A percentile compares a stretch with the other conserved stretches of the same genome.
phyloP scores from a whole-genome alignment of 2,113 vertebrate species.

The Syrrhaptes paradoxus region DNA sequence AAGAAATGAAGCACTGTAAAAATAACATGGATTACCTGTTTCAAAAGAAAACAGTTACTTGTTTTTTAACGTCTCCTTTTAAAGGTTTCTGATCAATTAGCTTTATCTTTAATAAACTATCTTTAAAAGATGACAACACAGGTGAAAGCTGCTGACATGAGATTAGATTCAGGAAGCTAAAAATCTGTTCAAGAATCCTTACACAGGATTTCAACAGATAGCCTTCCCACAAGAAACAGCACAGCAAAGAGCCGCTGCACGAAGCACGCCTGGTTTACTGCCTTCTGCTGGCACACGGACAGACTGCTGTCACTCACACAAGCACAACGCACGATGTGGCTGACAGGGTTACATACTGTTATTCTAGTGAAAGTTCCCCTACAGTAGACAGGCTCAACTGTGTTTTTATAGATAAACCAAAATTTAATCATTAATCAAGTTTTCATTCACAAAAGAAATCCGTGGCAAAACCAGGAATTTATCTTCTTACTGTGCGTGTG shows the following conservation, averaged over 20 bases:
- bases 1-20: constrained; percentile 86
- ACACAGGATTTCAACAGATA: rapidly evolving
- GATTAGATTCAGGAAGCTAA: not conserved
- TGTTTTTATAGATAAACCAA: not conserved
- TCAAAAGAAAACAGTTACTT: constrained; percentile 32
- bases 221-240: not conserved
- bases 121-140: not conserved
- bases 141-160: not conserved
- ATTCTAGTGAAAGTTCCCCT: not conserved
- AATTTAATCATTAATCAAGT: not conserved
- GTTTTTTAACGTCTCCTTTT: not conserved
- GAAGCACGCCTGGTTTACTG: not conserved
- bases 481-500: not conserved
- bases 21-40: constrained; percentile 80
- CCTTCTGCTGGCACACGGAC: not conserved
- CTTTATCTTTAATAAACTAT: not conserved
- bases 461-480: not conserved
- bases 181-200: not conserved
- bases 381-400: not conserved
- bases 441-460: not conserved
- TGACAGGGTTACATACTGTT: not conserved
- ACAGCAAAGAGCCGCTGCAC: not conserved
- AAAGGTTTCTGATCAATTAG: not conserved
- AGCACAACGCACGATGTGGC: rapidly evolving
- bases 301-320: not conserved